phyloP scores from a whole-genome alignment of 2,888 invertebrate species.

The Quadroppia sp. region DNA sequence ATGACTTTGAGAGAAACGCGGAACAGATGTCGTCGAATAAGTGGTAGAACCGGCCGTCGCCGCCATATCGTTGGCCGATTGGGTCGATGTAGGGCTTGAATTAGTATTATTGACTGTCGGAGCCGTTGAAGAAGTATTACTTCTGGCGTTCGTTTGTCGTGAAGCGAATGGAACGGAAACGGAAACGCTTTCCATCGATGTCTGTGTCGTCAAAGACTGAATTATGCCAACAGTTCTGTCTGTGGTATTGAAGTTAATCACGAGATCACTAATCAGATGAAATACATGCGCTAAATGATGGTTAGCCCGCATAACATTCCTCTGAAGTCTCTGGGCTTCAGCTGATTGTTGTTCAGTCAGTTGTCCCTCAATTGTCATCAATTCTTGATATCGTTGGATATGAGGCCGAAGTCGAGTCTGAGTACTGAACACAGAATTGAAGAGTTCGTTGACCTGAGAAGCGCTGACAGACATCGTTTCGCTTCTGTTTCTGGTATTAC shows the following conservation, averaged over 20 bases:
- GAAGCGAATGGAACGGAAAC: conserved; percentile 14
- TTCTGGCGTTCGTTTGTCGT: conserved; percentile 25
- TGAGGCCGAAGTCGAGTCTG: conserved; percentile 32
- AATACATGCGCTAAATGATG: conserved; percentile 83
- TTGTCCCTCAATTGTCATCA: conserved; percentile 3
- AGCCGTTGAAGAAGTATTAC: conserved; percentile 41
- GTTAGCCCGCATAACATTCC: conserved; percentile 51
- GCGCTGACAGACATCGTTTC: background rate
- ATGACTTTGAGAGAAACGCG: conserved; percentile 5
- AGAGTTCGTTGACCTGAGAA: background rate
- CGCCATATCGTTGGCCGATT: conserved; percentile 27
- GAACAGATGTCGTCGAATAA: conserved; percentile 40
- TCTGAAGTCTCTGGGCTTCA: conserved; percentile 9
- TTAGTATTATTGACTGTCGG: conserved; percentile 41
- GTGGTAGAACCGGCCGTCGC: conserved; percentile 46
- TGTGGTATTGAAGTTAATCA: conserved; percentile 64
- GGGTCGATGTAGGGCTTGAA: conserved; percentile 31
- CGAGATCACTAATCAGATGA: conserved; percentile 81
- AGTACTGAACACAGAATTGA: background rate
- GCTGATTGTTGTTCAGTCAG: conserved; percentile 30
- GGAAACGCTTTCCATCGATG: conserved; percentile 49
- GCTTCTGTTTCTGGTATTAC: conserved; percentile 6
- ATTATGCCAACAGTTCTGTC: conserved; percentile 67
- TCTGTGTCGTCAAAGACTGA: conserved; percentile 60
- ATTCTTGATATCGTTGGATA: conserved; percentile 12